A percentile compares a stretch with the other conserved stretches of the same genome.
phyloP scores from a whole-genome alignment of 2,113 vertebrate genomes.

The Pachycephala philippinensis region DNA sequence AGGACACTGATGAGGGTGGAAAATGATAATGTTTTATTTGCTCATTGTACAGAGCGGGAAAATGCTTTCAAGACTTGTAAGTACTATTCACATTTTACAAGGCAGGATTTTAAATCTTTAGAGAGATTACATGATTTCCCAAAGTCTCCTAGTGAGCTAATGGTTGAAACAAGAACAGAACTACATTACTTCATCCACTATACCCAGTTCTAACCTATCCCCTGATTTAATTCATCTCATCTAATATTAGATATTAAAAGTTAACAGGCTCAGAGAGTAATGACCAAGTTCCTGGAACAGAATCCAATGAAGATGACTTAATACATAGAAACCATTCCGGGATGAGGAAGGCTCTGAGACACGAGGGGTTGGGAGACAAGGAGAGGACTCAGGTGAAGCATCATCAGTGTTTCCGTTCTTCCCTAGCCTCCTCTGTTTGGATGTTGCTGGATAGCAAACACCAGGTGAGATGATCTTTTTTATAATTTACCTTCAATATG shows the following conservation, averaged over 20 bases:
- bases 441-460: background rate
- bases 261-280: background rate
- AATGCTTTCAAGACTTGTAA: background rate
- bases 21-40: background rate
- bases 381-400: background rate
- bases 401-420: background rate
- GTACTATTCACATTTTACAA: background rate
- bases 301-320: background rate
- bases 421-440: background rate
- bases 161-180: background rate
- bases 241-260: background rate
- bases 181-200: background rate
- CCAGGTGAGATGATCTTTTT: background rate
- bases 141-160: background rate
- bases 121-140: conserved; percentile 16
- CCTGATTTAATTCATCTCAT: background rate
- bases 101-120: background rate
- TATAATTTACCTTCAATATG: background rate
- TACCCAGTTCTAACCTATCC: background rate
- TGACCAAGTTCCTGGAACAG: background rate
- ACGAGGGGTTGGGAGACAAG: background rate
- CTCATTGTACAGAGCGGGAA: background rate
- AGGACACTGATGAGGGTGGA: background rate
- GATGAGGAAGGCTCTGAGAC: background rate
- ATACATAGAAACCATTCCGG: background rate